Conservation (phyloP, 1,140 invertebrate genomes). For the Drosophila serrata region DNA sequence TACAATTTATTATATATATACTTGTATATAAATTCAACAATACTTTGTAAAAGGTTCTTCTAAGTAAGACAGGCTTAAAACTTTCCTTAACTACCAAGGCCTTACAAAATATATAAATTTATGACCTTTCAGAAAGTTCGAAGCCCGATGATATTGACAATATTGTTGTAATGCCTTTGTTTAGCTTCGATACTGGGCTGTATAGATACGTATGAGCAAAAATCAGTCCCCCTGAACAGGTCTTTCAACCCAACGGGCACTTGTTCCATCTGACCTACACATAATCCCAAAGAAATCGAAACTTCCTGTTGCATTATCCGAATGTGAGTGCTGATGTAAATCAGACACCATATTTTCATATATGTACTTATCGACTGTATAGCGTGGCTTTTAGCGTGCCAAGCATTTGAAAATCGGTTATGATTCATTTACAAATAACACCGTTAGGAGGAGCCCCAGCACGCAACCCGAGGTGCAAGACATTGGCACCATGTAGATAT, state of each 20-base stretch:
- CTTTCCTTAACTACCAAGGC: background rate
- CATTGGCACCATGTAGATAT: conserved; percentile 1
- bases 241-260: conserved; percentile 50
- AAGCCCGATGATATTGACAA: background rate
- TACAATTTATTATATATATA: no score
- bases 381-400: conserved; percentile 37
- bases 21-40: no score
- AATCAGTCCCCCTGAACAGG: conserved; percentile 22
- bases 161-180: conserved; percentile 1
- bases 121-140: background rate
- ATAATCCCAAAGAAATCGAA: conserved; percentile 71
- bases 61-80: background rate
- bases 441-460: conserved; percentile 42
- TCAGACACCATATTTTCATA: conserved; percentile 4
- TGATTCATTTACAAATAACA: conserved; percentile 63
- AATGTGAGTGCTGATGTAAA: conserved; percentile 31
- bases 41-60: background rate
- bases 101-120: background rate
- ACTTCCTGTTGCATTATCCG: conserved; percentile 56
- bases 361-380: background rate
- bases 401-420: conserved; percentile 58
- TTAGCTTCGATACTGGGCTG: conserved; percentile 5
- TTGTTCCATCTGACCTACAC: conserved; percentile 37
- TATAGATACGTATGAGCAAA: background rate
- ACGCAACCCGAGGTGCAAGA: conserved; percentile 29